Evolutionary conservation across 1,140 invertebrate species (phyloP), one percentile per base, ranked within the genome.

Genomic region (Sitodiplosis mosellana): DNA sequence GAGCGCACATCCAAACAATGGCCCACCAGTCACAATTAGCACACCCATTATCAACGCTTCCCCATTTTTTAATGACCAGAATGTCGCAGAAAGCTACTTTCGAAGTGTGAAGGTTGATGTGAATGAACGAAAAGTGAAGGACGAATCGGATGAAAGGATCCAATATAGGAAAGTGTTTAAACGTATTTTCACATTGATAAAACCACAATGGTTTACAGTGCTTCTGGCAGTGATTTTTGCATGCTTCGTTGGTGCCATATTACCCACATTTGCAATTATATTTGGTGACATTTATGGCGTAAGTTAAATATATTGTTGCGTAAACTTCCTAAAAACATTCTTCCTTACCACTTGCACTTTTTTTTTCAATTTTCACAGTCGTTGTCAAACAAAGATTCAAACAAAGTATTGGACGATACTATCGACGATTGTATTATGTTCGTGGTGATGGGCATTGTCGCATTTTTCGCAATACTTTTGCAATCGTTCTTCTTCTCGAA

Each of bases 271-370:
- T 59, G 80, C 87, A 0, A 69, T 93, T 2, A 60, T 91, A 0
- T 87, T 93, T 59, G 84, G 86, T 47, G 82, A 90, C 61, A 80
- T 91, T 47, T 73, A 87, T 48, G 77, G 77, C 46, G 82, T 83
- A 69, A 66, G 68, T 58, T 43, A 10, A 17, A 38, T 5, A 14
- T n/a, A 5, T 3, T n/a, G n/a, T n/a, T n/a, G n/a, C n/a, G n/a
- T n/a, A n/a, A n/a, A n/a, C n/a, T n/a, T n/a, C n/a, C n/a, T n/a
- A n/a, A n/a, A n/a, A n/a, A n/a, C n/a, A n/a, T n/a, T 5, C 5
- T 38, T n/a, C n/a, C n/a, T 5, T 17, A 38, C 5, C 5, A 5
- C 3, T 3, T 5, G 7, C 33, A 38, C 12, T 14, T n/a, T n/a
- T 14, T 7, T 38, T 38, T 38, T 7, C 3, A 17, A n/a, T n/a